Percentiles rank a stretch among this genome's conserved stretches.
Evolutionary conservation across 2,797 vertebrate species (phyloP).

Genomic region (Characodon lateralis): DNA sequence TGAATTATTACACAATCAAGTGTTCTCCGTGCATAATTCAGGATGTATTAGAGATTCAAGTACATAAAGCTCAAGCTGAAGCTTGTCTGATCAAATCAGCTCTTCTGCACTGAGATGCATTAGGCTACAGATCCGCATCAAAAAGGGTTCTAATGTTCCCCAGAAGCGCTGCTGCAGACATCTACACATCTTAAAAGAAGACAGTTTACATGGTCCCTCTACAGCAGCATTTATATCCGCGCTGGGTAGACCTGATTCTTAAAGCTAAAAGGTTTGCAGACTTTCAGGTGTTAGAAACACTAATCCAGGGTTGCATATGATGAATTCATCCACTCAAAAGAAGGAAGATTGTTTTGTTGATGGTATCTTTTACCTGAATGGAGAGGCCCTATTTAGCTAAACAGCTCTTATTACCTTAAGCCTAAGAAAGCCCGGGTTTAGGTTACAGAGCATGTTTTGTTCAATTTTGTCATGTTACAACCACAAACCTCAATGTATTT

Average conservation of each 20-base stretch:
- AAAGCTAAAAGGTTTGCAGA: conserved; percentile 28
- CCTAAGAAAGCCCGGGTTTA: conserved; percentile 16
- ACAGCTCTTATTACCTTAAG: conserved; percentile 37
- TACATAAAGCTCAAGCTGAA: conserved; percentile 40
- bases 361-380: conserved; percentile 26
- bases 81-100: conserved; percentile 64
- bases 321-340: conserved; percentile 34
- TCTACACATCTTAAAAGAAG: conserved; percentile 54
- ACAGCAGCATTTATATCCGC: conserved; percentile 37
- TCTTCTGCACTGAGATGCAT: conserved; percentile 57
- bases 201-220: conserved; percentile 21
- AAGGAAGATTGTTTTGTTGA: conserved; percentile 34
- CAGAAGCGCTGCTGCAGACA: conserved; percentile 56
- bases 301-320: conserved; percentile 8
- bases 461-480: background rate
- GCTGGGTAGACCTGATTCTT: conserved; percentile 24
- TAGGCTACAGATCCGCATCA: conserved; percentile 65
- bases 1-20: conserved; percentile 29
- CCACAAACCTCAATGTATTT: background rate
- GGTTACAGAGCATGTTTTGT: background rate
- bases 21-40: conserved; percentile 30
- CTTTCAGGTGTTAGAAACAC: conserved; percentile 32
- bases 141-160: conserved; percentile 64
- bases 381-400: conserved; percentile 42
- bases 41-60: conserved; percentile 22